Base-by-base conservation (phyloP, 1,140 invertebrate species). In the Agrypnia vestita region DNA sequence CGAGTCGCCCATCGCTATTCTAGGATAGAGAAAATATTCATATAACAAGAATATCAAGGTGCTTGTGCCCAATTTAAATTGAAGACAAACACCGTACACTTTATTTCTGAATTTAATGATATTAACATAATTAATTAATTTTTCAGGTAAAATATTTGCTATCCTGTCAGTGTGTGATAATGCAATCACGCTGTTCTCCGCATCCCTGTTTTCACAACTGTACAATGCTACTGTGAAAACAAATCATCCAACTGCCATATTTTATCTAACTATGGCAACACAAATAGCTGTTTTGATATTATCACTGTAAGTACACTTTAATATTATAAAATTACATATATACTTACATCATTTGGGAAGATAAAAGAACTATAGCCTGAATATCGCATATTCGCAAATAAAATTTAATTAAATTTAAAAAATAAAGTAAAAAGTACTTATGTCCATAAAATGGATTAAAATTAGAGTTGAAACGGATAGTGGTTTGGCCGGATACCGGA, bases 111-210 rank as follows among this genome's bases (percentile, higher is more conserved):
- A 69, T 69, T 21, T 1, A 75, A 53, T 56, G 55, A n/a, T n/a
- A n/a, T n/a, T n/a, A n/a, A n/a, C n/a, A n/a, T n/a, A n/a, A n/a
- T n/a, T n/a, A n/a, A n/a, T n/a, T 74, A 43, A 8, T 80, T 21
- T 88, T 87, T 56, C 85, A 94, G 93, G 93, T 59, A 95, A 94
- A 85, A 91, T 94, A 3, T 95, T 94, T 84, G 92, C 94, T 0
- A 87, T 95, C 59, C 86, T 96, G 6, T 92, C 94, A 0, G 94
- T 94, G 0, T 94, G 93, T 81, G 94, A 96, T 84, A 95, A 94
- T 84, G 93, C 94, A 0, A 92, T 95, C 10, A 93, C 93, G 0
- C 86, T 95, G 73, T 89, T 95, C 61, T 94, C 93, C 11, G 92
- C 93, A 0, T 87, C 92, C 0, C 85, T 94, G 25, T 95, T 95